Evolutionary conservation across 2,888 invertebrate genomes (phyloP).

Genomic region (Pilophorus perplexus): DNA sequence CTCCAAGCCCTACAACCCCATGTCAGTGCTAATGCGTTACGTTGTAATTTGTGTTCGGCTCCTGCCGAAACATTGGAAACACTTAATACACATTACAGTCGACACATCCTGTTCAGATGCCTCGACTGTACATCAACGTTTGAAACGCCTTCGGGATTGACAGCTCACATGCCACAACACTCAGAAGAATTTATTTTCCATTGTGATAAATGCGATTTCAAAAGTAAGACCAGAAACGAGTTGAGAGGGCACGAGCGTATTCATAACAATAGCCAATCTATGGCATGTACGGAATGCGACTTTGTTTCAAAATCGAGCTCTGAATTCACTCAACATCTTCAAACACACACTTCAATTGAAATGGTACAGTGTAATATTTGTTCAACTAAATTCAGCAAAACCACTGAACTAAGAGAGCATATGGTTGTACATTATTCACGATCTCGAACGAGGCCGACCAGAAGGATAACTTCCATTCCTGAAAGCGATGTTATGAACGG

Average conservation of each 20-base stretch:
- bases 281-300: background rate
- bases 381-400: background rate
- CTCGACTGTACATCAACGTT: background rate
- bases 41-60: background rate
- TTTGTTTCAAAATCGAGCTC: slow-evolving; percentile 2
- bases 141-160: background rate
- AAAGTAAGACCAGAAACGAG: slow-evolving; percentile 19
- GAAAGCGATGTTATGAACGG: too few species aligned
- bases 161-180: background rate
- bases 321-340: slow-evolving; percentile 9
- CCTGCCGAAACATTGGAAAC: background rate
- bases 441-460: background rate
- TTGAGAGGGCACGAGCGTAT: slow-evolving; percentile 12
- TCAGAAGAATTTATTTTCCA: background rate
- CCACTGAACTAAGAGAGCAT: background rate
- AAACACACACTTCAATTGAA: slow-evolving; percentile 6
- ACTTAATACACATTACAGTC: background rate
- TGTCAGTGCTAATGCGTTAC: background rate
- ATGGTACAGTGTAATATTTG: slow-evolving; percentile 19
- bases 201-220: slow-evolving; percentile 20
- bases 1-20: background rate
- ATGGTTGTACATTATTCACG: slow-evolving; percentile 3
- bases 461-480: background rate
- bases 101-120: slow-evolving; percentile 2
- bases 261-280: background rate